Conservation (phyloP, 2,888 invertebrate species). For the Apantesis nais region DNA sequence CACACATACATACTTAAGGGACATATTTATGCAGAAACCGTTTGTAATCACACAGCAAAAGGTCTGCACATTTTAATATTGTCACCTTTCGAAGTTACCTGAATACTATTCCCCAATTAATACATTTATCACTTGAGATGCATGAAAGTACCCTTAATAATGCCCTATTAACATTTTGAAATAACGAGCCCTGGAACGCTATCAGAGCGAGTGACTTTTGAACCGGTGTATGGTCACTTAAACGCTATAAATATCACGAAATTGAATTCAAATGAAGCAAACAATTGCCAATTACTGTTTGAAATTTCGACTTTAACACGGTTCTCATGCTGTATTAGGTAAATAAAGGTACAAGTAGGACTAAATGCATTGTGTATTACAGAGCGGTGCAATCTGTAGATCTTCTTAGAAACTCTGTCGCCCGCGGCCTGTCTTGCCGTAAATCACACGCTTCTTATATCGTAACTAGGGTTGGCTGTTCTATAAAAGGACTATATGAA, state of each 20-base stretch:
- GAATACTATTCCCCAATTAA: not conserved
- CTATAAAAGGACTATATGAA: slow-evolving; percentile 17
- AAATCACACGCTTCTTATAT: slow-evolving; percentile 65
- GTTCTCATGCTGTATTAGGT: slow-evolving; percentile 68
- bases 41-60: not conserved
- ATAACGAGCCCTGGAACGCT: slow-evolving; percentile 41
- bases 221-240: slow-evolving; percentile 50
- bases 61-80: not conserved
- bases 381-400: slow-evolving; percentile 65
- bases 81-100: not conserved
- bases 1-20: not conserved
- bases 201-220: slow-evolving; percentile 47
- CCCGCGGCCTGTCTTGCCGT: slow-evolving; percentile 69
- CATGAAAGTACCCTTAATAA: slow-evolving; percentile 19
- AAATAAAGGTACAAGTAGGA: slow-evolving; percentile 57
- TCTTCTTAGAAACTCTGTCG: slow-evolving; percentile 73
- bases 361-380: slow-evolving; percentile 57
- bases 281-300: slow-evolving; percentile 72
- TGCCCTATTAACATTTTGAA: slow-evolving; percentile 32
- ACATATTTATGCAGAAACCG: not conserved
- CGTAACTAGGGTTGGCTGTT: slow-evolving; percentile 54
- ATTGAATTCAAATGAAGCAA: slow-evolving; percentile 63
- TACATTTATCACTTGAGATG: slow-evolving; percentile 2
- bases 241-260: slow-evolving; percentile 60
- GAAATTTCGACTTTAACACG: slow-evolving; percentile 63